Evolutionary conservation across 2,888 invertebrate genomes (phyloP).

Genomic region (Byasa hedistus): DNA sequence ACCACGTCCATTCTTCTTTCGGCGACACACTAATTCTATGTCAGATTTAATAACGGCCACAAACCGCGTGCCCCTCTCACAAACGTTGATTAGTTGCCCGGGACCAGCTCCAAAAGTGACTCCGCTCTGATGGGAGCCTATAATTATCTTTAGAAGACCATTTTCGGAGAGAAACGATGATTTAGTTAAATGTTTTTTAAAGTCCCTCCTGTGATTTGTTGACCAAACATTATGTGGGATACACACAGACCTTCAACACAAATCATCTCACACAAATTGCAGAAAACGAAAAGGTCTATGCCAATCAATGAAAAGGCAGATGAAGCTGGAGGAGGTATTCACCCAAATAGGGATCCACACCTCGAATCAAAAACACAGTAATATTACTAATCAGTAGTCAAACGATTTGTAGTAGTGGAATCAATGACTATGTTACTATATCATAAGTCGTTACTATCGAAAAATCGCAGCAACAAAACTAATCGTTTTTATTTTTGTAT

Average conservation of each 20-base stretch:
- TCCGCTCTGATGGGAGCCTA: constrained; percentile 57
- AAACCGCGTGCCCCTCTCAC: constrained; percentile 33
- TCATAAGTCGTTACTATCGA: no score
- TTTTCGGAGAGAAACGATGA: constrained; percentile 72
- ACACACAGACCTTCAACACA: constrained; percentile 38
- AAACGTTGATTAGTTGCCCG: constrained; percentile 59
- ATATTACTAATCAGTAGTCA: no score
- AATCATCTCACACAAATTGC: no score
- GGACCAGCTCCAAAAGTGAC: constrained; percentile 54
- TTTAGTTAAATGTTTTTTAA: constrained; percentile 75
- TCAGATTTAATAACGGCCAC: constrained; percentile 25
- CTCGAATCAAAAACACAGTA: no score
- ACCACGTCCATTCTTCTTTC: constrained; percentile 21
- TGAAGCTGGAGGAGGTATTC: no score
- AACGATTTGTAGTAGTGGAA: no score
- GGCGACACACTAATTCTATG: constrained; percentile 30
- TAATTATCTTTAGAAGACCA: constrained; percentile 75
- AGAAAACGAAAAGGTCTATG: no score
- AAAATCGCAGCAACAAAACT: no score
- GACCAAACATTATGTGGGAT: constrained; percentile 54
- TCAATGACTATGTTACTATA: no score
- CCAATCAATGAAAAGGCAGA: no score
- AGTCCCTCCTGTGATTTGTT: constrained; percentile 72
- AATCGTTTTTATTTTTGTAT: no score
- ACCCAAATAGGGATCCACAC: no score